These are phyloP conservation scores for Oscheius sp. DNA, from an alignment of 1,140 invertebrate genomes.

Conservation along the genomic window DNA sequence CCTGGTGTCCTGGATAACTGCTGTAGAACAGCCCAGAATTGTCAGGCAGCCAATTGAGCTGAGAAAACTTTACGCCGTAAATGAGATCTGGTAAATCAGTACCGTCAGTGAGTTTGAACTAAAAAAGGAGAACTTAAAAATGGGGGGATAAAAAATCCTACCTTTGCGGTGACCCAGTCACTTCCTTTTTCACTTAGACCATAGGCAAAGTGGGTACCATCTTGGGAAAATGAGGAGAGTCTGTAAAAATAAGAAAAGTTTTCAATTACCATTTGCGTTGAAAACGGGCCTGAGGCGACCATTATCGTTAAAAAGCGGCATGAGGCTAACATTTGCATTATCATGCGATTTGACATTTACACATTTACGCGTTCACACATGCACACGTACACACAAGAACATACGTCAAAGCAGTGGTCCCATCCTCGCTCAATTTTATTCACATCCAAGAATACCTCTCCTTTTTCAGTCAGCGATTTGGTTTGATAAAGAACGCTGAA, in stretches of 20 bases:
- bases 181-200: constrained; percentile 85
- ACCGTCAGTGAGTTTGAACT: constrained; percentile 66
- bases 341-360: no score
- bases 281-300: constrained; percentile 88
- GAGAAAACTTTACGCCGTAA: constrained; percentile 85
- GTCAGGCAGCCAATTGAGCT: constrained; percentile 89
- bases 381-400: no score
- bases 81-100: constrained; percentile 83
- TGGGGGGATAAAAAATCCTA: background rate
- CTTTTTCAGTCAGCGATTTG: no score
- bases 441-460: no score
- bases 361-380: no score
- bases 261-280: constrained; percentile 86
- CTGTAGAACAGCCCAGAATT: constrained; percentile 92
- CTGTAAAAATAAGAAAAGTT: constrained; percentile 68
- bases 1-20: constrained; percentile 62
- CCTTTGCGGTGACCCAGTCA: constrained; percentile 78
- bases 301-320: constrained; percentile 74
- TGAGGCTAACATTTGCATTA: no score
- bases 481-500: constrained; percentile 86
- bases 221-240: constrained; percentile 78
- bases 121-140: constrained; percentile 61
- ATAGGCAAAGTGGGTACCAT: constrained; percentile 86
- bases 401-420: no score
- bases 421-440: no score